These are phyloP conservation scores for Troides oblongomaculatus DNA, from an alignment of 2,888 invertebrate species.

Conservation along the genomic window DNA sequence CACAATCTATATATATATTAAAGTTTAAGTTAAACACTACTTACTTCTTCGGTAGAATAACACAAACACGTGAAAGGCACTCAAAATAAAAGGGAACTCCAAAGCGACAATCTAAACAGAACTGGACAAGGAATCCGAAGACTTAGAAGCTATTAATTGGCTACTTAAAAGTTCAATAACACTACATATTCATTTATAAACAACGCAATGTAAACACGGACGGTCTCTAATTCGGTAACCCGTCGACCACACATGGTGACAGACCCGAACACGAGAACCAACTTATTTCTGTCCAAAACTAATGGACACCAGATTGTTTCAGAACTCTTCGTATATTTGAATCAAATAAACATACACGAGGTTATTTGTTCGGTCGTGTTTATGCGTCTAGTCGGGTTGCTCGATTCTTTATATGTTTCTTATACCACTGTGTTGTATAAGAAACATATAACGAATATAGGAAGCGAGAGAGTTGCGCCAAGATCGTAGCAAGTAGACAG, in stretches of 20 bases:
- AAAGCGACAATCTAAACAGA: conserved; percentile 11
- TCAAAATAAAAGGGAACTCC: background rate
- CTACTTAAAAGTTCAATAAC: conserved; percentile 25
- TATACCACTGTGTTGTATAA: too few relatives aligned
- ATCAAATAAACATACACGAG: conserved; percentile 14
- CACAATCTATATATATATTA: too few relatives aligned
- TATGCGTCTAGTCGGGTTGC: background rate
- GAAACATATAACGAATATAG: too few relatives aligned
- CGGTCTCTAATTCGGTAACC: conserved; percentile 38
- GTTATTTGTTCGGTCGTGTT: background rate
- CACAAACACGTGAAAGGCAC: background rate
- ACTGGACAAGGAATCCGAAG: conserved; percentile 5
- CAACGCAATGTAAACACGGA: conserved; percentile 27
- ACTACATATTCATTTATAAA: conserved; percentile 27
- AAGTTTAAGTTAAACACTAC: too few relatives aligned
- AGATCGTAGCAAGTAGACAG: too few relatives aligned
- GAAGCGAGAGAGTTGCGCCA: too few relatives aligned
- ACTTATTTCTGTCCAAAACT: conserved; percentile 38
- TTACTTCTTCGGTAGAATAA: background rate
- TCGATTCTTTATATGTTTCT: too few relatives aligned
- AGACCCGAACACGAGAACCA: conserved; percentile 26
- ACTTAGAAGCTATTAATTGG: conserved; percentile 14
- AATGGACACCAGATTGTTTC: conserved; percentile 36
- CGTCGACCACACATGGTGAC: conserved; percentile 43
- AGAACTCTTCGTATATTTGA: conserved; percentile 7